phyloP scores from a whole-genome alignment of 2,113 vertebrate genomes.

The Equus przewalskii region DNA sequence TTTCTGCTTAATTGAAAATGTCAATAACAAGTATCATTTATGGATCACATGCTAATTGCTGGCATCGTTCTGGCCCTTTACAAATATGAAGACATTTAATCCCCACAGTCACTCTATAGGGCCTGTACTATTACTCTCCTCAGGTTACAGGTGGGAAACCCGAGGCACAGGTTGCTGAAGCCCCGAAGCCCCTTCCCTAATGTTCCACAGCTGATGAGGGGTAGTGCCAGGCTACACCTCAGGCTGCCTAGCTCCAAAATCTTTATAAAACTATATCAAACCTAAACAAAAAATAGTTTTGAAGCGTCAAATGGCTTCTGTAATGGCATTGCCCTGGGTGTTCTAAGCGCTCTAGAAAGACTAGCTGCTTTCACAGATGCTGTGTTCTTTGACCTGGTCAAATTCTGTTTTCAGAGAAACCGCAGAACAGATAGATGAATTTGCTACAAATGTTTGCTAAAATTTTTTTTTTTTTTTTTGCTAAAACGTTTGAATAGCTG shows the following conservation, averaged over 20 bases:
- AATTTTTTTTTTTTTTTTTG: too few relatives aligned
- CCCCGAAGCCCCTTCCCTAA: background rate
- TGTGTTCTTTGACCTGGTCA: background rate
- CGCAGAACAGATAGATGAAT: background rate
- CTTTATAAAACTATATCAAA: background rate
- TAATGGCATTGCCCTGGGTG: background rate
- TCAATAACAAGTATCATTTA: background rate
- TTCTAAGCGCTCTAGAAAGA: constrained; percentile 11
- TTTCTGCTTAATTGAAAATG: constrained; percentile 37
- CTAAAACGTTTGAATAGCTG: background rate
- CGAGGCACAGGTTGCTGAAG: background rate
- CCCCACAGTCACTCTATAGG: background rate
- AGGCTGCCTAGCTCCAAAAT: background rate
- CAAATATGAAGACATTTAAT: background rate
- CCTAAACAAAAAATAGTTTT: background rate
- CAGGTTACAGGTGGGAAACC: background rate
- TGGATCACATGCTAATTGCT: background rate
- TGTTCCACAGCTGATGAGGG: background rate
- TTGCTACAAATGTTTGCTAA: background rate
- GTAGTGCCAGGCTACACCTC: background rate
- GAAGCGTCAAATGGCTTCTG: background rate
- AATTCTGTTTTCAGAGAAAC: constrained; percentile 45
- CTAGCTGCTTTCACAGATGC: background rate
- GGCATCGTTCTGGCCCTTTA: background rate
- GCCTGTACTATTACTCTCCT: background rate